These are phyloP conservation scores for Hippocampus barbouri DNA, from an alignment of 2,113 vertebrate species.

Conservation along the genomic window DNA sequence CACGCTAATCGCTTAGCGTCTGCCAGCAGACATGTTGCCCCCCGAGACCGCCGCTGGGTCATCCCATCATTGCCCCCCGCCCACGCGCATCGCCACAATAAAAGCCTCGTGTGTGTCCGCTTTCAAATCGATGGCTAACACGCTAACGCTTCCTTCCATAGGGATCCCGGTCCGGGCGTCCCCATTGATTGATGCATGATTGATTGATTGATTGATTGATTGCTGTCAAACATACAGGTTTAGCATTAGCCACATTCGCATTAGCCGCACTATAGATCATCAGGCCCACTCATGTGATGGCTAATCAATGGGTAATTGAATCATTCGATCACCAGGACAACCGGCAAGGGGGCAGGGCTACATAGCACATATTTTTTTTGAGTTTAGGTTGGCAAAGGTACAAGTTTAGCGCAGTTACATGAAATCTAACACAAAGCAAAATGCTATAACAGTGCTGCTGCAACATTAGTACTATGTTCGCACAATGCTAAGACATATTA, in stretches of 20 bases:
- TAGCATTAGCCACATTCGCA: conserved; percentile 4
- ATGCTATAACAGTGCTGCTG: too few species aligned
- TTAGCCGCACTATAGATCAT: neutral
- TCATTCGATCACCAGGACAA: neutral
- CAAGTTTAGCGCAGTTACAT: neutral
- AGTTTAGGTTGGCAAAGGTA: neutral
- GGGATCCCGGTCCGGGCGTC: too few species aligned
- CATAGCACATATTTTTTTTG: neutral
- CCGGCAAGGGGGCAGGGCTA: neutral
- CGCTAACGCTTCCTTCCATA: neutral
- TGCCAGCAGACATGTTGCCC: conserved; percentile 97
- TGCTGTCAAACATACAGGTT: neutral
- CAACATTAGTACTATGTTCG: too few species aligned
- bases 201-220: neutral
- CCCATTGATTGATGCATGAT: neutral
- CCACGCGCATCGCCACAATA: conserved; percentile 2
- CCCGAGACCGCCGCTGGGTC: conserved; percentile 99
- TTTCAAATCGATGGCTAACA: neutral
- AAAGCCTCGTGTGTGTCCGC: neutral
- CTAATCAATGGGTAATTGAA: conserved; percentile 6
- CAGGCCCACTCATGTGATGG: neutral
- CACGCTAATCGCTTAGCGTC: conserved; percentile 99
- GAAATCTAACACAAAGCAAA: neutral
- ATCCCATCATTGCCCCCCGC: conserved; percentile 94
- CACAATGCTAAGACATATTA: too few species aligned